Evolutionary conservation across 92 coral and sea anemone genomes (phyloP).

Genomic region (Plumapathes pennacea): DNA sequence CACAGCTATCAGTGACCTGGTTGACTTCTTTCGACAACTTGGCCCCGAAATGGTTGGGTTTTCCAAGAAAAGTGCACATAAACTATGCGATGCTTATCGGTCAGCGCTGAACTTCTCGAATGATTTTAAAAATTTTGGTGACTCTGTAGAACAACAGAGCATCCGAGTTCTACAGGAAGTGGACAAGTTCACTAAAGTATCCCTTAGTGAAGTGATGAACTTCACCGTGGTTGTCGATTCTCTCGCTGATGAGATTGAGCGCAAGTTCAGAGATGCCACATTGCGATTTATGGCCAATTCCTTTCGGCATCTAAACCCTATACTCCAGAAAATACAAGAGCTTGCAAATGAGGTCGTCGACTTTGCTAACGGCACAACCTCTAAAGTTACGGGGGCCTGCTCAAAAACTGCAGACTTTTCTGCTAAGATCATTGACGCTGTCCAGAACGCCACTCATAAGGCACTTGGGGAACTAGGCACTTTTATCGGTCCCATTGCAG

Average conservation of each 20-base stretch:
- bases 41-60: slow-evolving; percentile 60
- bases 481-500: slow-evolving; percentile 75
- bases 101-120: slow-evolving; percentile 73
- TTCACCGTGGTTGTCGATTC: slow-evolving; percentile 78
- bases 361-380: slow-evolving; percentile 79
- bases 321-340: slow-evolving; percentile 60
- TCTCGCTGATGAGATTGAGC: slow-evolving; percentile 65
- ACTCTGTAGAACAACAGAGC: slow-evolving; percentile 65
- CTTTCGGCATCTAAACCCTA: slow-evolving; percentile 56
- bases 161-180: slow-evolving; percentile 58
- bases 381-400: slow-evolving; percentile 75
- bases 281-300: slow-evolving; percentile 62
- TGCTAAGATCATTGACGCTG: slow-evolving; percentile 72
- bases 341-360: slow-evolving; percentile 75
- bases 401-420: slow-evolving; percentile 72
- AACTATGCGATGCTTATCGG: slow-evolving; percentile 67
- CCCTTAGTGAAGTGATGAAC: slow-evolving; percentile 64
- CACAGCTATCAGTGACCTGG: slow-evolving; percentile 74
- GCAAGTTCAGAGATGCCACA: slow-evolving; percentile 63
- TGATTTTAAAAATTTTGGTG: slow-evolving; percentile 66
- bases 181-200: slow-evolving; percentile 63
- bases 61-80: slow-evolving; percentile 53
- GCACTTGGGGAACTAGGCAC: slow-evolving; percentile 67
- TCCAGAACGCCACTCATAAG: slow-evolving; percentile 68
- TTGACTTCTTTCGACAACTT: slow-evolving; percentile 76